Percentiles rank a stretch among this genome's conserved stretches.
Conservation (phyloP, 2,113 vertebrate species). For the Megatriorchis doriae region DNA sequence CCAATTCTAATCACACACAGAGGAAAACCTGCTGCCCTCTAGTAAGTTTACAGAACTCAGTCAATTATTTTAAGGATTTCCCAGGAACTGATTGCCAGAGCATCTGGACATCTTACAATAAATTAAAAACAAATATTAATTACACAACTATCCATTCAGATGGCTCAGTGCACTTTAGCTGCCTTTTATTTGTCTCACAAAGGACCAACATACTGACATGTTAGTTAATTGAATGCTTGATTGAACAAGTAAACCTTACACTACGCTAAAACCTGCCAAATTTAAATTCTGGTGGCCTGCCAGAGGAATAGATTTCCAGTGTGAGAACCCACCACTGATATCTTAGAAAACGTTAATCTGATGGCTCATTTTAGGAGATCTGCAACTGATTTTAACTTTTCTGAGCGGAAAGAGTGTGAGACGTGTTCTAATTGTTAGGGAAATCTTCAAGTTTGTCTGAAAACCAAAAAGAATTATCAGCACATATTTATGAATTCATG, state of each 20-base stretch:
- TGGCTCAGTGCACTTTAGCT: conserved; percentile 25
- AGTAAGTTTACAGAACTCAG: conserved; percentile 9
- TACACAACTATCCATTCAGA: conserved; percentile 17
- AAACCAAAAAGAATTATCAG: not conserved
- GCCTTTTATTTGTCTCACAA: conserved; percentile 58
- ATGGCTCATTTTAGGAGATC: not conserved
- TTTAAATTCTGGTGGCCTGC: conserved; percentile 32
- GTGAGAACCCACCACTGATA: not conserved
- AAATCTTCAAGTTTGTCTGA: not conserved
- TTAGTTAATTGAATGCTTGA: conserved; percentile 64
- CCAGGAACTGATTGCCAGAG: not conserved
- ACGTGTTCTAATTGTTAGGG: not conserved
- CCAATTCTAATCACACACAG: not conserved
- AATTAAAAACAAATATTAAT: conserved; percentile 71
- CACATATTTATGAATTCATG: not conserved
- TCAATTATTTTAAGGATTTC: conserved; percentile 32
- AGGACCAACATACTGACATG: conserved; percentile 38
- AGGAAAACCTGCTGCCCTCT: not conserved
- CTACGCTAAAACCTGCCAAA: conserved; percentile 34
- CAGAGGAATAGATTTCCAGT: conserved; percentile 16
- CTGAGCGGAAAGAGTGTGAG: not conserved
- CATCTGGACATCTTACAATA: conserved; percentile 32
- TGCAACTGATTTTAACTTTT: not conserved
- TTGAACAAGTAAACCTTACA: conserved; percentile 53
- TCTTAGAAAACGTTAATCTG: not conserved